Evolutionary conservation across 2,113 vertebrate species (phyloP).

Genomic region (Cheirogaleus medius): DNA sequence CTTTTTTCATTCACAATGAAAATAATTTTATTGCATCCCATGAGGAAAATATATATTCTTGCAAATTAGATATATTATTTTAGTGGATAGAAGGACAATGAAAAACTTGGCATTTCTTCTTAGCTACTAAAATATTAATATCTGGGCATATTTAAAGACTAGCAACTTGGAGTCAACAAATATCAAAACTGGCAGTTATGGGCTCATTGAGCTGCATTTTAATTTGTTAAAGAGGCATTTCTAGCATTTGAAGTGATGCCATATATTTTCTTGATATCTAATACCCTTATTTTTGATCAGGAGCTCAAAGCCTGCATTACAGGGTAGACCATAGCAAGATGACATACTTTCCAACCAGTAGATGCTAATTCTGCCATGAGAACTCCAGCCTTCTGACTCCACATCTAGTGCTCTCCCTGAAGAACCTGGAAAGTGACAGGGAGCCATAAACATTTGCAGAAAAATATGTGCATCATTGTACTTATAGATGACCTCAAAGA

Average conservation of each 20-base stretch:
- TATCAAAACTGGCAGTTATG: conserved; percentile 7
- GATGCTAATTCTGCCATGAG: not conserved
- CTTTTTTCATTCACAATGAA: conserved; percentile 45
- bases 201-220: not conserved
- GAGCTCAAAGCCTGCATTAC: not conserved
- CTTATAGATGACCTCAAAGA: not conserved
- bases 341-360: not conserved
- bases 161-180: not conserved
- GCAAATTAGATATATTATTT: conserved; percentile 62
- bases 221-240: conserved; percentile 27
- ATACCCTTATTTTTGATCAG: not conserved
- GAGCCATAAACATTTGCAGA: not conserved
- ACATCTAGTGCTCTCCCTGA: not conserved
- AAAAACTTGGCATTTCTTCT: conserved; percentile 58
- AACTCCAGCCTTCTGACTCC: not conserved
- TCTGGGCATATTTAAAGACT: conserved; percentile 26
- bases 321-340: not conserved
- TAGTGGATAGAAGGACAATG: conserved; percentile 55
- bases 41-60: conserved; percentile 62
- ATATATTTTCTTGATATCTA: conserved; percentile 3
- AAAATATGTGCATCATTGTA: not conserved
- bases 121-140: conserved; percentile 69
- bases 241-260: not conserved
- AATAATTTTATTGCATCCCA: conserved; percentile 51
- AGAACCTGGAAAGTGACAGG: not conserved